phyloP scores from a whole-genome alignment of 2,797 vertebrate genomes.

The Thunnus albacares region DNA sequence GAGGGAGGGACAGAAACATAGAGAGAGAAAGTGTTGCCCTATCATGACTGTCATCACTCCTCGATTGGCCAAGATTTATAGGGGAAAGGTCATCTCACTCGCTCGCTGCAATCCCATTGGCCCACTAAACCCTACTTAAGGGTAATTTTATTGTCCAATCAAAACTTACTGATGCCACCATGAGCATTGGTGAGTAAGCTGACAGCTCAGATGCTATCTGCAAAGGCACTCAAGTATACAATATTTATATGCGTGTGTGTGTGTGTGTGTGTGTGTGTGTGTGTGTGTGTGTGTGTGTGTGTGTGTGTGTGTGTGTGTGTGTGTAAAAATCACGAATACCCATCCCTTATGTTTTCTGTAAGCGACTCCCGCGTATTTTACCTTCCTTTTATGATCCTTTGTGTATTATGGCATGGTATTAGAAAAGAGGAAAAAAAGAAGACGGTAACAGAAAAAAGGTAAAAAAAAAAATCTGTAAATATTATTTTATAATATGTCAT shows the following conservation, averaged over 20 bases:
- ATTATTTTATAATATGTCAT: background rate
- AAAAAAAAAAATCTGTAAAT: too few relatives aligned
- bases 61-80: conserved; percentile 32
- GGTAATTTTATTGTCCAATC: conserved; percentile 35
- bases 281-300: conserved; percentile 10
- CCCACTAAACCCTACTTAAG: conserved; percentile 10
- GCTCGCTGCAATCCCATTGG: conserved; percentile 26
- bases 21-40: background rate
- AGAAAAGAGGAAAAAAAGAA: background rate
- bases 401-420: background rate
- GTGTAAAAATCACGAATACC: conserved; percentile 2
- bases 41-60: background rate
- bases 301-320: background rate
- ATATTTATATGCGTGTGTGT: conserved; percentile 16
- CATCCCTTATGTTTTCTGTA: conserved; percentile 2
- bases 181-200: background rate
- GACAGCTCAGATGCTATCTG: background rate
- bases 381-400: background rate
- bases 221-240: conserved; percentile 14
- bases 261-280: conserved; percentile 23
- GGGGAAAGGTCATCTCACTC: conserved; percentile 36
- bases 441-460: background rate
- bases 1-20: background rate
- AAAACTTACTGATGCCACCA: conserved; percentile 24
- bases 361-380: background rate